Base-by-base conservation (phyloP, 2,113 vertebrate species). In the Camelus bactrianus region DNA sequence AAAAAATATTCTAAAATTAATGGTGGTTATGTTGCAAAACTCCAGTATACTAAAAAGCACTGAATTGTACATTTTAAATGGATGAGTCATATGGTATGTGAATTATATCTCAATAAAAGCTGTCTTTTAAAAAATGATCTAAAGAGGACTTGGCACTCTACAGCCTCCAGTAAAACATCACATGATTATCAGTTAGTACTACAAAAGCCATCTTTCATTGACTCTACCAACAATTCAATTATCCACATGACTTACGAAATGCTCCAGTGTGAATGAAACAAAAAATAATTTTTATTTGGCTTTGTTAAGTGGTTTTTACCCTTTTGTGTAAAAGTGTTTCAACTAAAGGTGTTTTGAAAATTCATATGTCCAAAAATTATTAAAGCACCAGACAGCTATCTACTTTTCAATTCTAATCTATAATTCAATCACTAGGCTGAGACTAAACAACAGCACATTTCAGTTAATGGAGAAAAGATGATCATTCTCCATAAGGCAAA, bases 71-170 rank as follows among this genome's bases (percentile, higher is more conserved):
- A 94, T 52, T 82, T 65, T 79, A 52, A 89, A 84, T 42, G 20
- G 72, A 77, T 11, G 10, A 82, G 22, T 14, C 79, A 13, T 24
- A 52, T 4, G 0, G 24, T 77, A 76, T 48, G 0, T 82, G 56
- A 89, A 90, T 28, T 94, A 5, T n/a, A 89, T 64, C 69, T 94
- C 81, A 93, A 54, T 70, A 96, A 89, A 91, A 91, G 5, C 54
- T 77, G 28, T 56, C 93, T 42, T 96, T 82, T 8, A 35, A 96
- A 93, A 88, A 95, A 35, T 48, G 6, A 69, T 67, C 82, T 56
- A 58, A 12, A 64, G 20, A 48, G 65, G 96, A 82, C 65, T 90
- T 0, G 54, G 52, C 26, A 90, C 2, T 56, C 16, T 67, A 73
- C 2, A 62, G 28, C n/a, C 65, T 72, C 54, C 20, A 76, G 8